Conservation (phyloP, 2,888 invertebrate species). For the Ophioninae sp. region DNA sequence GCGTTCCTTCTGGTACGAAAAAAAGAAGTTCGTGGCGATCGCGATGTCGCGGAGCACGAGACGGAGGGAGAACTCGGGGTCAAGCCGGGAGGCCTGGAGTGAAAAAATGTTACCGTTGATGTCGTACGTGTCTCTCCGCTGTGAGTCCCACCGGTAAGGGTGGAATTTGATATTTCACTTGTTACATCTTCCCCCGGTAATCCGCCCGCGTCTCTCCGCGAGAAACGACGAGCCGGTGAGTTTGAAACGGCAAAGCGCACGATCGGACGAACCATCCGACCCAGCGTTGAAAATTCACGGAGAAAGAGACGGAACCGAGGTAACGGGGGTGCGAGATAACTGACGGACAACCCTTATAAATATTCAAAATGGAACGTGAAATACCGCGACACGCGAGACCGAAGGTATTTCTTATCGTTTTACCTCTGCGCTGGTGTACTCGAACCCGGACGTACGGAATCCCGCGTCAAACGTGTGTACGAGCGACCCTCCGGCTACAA, state of each 20-base stretch:
- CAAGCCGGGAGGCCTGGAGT: slow-evolving; percentile 15
- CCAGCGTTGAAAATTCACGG: slow-evolving; percentile 14
- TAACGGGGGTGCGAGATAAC: slow-evolving; percentile 32
- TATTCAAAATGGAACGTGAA: slow-evolving; percentile 77
- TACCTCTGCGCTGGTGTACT: slow-evolving; percentile 25
- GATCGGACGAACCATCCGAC: slow-evolving; percentile 38
- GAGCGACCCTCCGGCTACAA: slow-evolving; percentile 17
- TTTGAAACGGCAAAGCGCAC: slow-evolving; percentile 77
- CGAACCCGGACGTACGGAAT: slow-evolving; percentile 19
- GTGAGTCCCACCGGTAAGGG: slow-evolving; percentile 2
- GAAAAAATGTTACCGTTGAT: not conserved
- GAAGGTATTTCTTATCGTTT: slow-evolving; percentile 78
- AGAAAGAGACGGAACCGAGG: slow-evolving; percentile 3
- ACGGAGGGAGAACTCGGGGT: slow-evolving; percentile 60
- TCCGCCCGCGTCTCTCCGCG: slow-evolving; percentile 66
- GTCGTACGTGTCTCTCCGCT: slow-evolving; percentile 24
- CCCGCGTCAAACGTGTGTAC: slow-evolving; percentile 30
- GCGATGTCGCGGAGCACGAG: slow-evolving; percentile 58
- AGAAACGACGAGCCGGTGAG: slow-evolving; percentile 74
- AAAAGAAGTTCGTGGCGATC: slow-evolving; percentile 48
- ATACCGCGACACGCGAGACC: slow-evolving; percentile 78
- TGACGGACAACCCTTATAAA: slow-evolving; percentile 78
- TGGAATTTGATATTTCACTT: slow-evolving; percentile 77
- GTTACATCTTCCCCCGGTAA: slow-evolving; percentile 76
- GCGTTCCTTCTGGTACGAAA: slow-evolving; percentile 20